Conservation (phyloP, 2,113 vertebrate genomes). For the Petrocephalus zakoni region DNA sequence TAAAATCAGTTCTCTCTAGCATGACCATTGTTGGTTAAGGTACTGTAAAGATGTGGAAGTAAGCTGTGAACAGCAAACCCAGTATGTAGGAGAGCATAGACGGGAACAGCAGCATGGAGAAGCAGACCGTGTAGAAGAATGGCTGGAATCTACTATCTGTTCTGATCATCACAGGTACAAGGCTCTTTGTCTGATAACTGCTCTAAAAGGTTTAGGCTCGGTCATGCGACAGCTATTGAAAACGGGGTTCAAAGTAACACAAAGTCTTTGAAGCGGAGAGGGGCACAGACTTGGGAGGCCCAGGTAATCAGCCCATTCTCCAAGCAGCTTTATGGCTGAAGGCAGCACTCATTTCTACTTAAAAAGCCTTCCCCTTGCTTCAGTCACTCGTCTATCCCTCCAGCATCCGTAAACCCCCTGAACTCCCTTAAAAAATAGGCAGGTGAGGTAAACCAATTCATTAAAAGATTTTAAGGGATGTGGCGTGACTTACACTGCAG, state of each 20-base stretch:
- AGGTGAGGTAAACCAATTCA: background rate
- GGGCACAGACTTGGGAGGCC: background rate
- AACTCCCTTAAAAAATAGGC: background rate
- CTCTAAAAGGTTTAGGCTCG: background rate
- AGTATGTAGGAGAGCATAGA: background rate
- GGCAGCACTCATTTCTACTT: background rate
- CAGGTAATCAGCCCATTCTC: background rate
- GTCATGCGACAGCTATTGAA: background rate
- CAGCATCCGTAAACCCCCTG: background rate
- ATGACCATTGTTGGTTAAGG: background rate
- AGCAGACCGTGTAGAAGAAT: conserved; percentile 45
- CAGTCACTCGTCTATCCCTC: background rate
- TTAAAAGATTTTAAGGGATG: background rate
- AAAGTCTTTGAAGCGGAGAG: background rate
- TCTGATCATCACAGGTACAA: conserved; percentile 33
- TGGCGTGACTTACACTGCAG: conserved; percentile 63
- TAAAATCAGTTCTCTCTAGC: background rate
- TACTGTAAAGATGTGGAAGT: background rate
- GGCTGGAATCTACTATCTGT: conserved; percentile 51
- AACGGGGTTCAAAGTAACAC: background rate
- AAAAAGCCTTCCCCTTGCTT: background rate
- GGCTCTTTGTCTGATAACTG: conserved; percentile 26
- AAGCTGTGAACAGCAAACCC: background rate
- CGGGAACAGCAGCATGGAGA: conserved; percentile 18
- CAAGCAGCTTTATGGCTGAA: background rate